These are phyloP conservation scores for Tetragnatha montana DNA, from an alignment of 2,888 invertebrate genomes.

Conservation along the genomic window DNA sequence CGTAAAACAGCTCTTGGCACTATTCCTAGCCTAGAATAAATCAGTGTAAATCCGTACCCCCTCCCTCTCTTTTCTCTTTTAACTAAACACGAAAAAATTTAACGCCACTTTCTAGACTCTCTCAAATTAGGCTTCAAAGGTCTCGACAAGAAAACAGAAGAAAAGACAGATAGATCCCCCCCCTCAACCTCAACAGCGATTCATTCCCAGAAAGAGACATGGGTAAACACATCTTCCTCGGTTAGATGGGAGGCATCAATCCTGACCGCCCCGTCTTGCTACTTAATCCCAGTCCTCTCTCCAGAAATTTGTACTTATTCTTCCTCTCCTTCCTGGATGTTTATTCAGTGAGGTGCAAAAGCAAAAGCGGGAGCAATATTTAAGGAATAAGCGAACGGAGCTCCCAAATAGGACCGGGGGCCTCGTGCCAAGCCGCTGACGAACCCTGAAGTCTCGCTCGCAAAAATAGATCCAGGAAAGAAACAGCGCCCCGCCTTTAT, in stretches of 20 bases:
- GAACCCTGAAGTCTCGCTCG: slow-evolving; percentile 49
- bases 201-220: background rate
- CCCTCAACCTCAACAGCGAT: background rate
- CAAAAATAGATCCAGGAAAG: slow-evolving; percentile 59
- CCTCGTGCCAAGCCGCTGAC: slow-evolving; percentile 49
- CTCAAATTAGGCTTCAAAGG: no score
- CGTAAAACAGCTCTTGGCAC: no score
- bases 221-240: background rate
- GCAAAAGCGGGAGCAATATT: slow-evolving; percentile 26
- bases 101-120: no score
- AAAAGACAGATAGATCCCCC: no score
- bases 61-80: no score
- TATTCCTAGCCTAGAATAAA: no score
- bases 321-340: slow-evolving; percentile 36
- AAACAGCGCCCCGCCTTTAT: slow-evolving; percentile 25
- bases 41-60: no score
- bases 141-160: no score
- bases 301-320: background rate
- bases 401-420: slow-evolving; percentile 59
- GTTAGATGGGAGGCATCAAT: background rate
- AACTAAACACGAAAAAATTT: no score
- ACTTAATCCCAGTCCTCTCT: slow-evolving; percentile 8
- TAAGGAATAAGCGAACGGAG: slow-evolving; percentile 23
- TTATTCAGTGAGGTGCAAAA: slow-evolving; percentile 57
- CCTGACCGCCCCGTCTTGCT: background rate